Evolutionary conservation across 2,797 vertebrate species (phyloP), one percentile per base, ranked within the genome.

Genomic region (Chaetodon trifasciatus): DNA sequence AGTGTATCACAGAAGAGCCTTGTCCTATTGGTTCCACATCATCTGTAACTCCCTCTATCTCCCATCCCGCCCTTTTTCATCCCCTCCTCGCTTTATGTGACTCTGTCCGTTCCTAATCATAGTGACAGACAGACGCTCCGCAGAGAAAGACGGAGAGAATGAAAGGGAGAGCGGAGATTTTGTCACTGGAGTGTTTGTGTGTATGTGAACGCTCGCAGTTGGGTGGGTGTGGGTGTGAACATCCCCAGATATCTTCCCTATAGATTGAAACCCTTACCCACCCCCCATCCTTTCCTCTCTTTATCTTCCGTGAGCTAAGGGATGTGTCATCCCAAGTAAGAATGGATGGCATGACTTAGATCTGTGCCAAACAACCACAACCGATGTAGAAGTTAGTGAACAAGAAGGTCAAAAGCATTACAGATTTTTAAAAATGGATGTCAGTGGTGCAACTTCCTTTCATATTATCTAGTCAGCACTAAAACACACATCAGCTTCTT

Each of bases 41-140:
- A 89, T 89, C 83, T 46, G 73, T 88, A 86, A 83, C 86, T 90
- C 88, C 81, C 86, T 86, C 81, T 80, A 89, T 92, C 86, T 89
- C 84, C 86, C 83, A 86, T 89, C 89, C 91, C 92, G 88, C 89
- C 68, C 88, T 93, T 91, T 89, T 90, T 91, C 79, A 89, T 89
- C 84, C 90, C 70, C 86, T 82, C 79, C n/a, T 19, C 74, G 88
- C 93, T 93, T 93, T 91, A 91, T 92, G 87, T 79, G 89, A 84
- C 86, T 81, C 85, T 76, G 84, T 82, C 91, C 94, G 92, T 95
- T 82, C 89, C 92, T 94, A 95, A 95, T 95, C 89, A 80, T 84
- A 91, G 78, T 95, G 94, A 95, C 94, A 95, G 94, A 94, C 94
- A 95, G 95, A 95, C 94, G 93, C 94, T 89, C 78, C 17, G 61